Evolutionary conservation across 2,888 invertebrate genomes (phyloP), one percentile per base, ranked within the genome.

Genomic region (Cosmia trapezina): DNA sequence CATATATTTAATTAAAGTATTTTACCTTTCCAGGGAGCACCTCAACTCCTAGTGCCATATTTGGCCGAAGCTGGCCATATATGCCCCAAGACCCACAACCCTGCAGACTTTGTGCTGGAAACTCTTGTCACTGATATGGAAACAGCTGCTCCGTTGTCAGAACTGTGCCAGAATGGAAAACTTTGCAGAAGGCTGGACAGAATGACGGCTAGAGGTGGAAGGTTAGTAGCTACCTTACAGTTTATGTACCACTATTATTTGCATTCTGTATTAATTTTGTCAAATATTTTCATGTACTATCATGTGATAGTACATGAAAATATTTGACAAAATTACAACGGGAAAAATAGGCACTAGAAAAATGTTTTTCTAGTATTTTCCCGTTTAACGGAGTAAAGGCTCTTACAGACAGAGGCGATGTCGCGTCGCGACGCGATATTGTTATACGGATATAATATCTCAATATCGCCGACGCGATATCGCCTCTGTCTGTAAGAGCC

Each of bases 81-180:
- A 5, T 98, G 98, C 89, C 98, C 98, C 4, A 96, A 97, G 19
- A 98, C 98, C 47, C 97, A 98, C 93, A 98, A 98, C 88, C 98
- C 98, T 0, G 98, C 98, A 2, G 98, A 98, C 92, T 98, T 97
- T 89, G 97, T 94, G 60, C 89, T 97, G 81, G 96, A 95, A 76
- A 94, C 94, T 0, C 83, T 96, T 4, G 83, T 90, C 9, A 87
- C 87, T 17, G 88, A 94, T 49, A 66, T 78, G 0, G 94, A 95
- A 65, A 87, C 91, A 1, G 80, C 90, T 0, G 94, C 94, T 0
- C 91, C 93, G 61, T 83, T 96, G 76, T 93, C 96, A 0, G 95
- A 95, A 64, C 86, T 94, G 8, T 94, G 94, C 65, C 94, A 93
- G 76, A 96, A 96, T 68, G 96, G 96, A 28, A 95, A 95, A 76